A percentile compares a stretch with the other conserved stretches of the same genome.
Evolutionary conservation across 37 sponge, comb jelly and placozoan species (phyloP).

Genomic region (Agelas oroides): DNA sequence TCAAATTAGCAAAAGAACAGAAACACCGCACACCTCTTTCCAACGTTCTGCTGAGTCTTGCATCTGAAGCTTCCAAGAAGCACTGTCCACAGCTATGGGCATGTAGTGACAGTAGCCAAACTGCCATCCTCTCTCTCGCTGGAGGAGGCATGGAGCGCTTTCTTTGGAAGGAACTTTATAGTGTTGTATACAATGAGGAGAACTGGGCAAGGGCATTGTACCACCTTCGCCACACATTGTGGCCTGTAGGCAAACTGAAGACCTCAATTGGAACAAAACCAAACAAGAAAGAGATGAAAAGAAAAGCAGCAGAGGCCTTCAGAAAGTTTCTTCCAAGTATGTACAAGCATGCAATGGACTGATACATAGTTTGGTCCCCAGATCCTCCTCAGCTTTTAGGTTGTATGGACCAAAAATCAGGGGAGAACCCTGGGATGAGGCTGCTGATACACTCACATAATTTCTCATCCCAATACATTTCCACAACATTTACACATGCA

Average conservation of each 20-base stretch:
- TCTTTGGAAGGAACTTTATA: slow-evolving; percentile 47
- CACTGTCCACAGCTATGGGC: slow-evolving; percentile 65
- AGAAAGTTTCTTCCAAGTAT: slow-evolving; percentile 81
- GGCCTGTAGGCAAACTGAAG: slow-evolving; percentile 65
- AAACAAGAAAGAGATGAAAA: slow-evolving; percentile 44
- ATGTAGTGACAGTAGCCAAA: slow-evolving; percentile 50
- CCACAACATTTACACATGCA: neutral
- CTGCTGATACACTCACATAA: too few species aligned
- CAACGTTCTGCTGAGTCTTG: slow-evolving; percentile 69
- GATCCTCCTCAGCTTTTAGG: neutral
- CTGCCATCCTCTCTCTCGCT: slow-evolving; percentile 49
- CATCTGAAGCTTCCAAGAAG: slow-evolving; percentile 53
- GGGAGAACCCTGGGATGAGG: too few species aligned
- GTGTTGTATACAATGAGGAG: slow-evolving; percentile 52
- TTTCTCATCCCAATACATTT: too few species aligned
- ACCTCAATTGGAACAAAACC: neutral
- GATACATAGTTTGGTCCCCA: neutral
- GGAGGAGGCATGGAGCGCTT: slow-evolving; percentile 70
- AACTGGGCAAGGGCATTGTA: slow-evolving; percentile 72
- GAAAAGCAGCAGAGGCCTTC: slow-evolving; percentile 56
- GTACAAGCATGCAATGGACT: neutral
- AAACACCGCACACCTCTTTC: slow-evolving; percentile 34
- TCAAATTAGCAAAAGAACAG: slow-evolving; percentile 2
- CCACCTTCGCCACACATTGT: slow-evolving; percentile 68
- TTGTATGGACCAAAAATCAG: too few species aligned